phyloP scores from a whole-genome alignment of 2,888 invertebrate species.

The Catocala sponsa region DNA sequence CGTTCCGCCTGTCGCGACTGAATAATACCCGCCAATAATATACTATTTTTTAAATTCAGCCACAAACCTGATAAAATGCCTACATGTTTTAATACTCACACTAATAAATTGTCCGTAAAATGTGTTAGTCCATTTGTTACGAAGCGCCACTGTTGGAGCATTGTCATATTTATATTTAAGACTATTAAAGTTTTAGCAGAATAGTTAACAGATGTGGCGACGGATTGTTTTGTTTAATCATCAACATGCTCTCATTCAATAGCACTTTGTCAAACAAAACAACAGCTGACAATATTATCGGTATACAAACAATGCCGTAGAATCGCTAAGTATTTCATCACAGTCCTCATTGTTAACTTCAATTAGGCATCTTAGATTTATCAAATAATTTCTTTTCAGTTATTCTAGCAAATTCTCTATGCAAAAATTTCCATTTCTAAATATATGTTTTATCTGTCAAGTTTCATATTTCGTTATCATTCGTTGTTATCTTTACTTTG shows the following conservation, averaged over 20 bases:
- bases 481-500: constrained; percentile 58
- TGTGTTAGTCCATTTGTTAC: neutral
- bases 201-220: constrained; percentile 43
- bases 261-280: constrained; percentile 20
- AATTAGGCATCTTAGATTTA: neutral
- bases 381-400: neutral
- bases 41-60: constrained; percentile 53
- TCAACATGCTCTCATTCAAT: constrained; percentile 34
- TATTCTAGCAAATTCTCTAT: constrained; percentile 1
- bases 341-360: neutral
- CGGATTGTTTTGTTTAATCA: constrained; percentile 47
- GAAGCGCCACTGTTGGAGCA: constrained; percentile 4
- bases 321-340: neutral
- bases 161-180: constrained; percentile 11
- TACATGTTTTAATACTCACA: constrained; percentile 14
- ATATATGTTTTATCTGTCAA: constrained; percentile 47
- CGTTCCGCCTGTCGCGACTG: constrained; percentile 60
- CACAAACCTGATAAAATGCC: constrained; percentile 16
- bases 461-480: constrained; percentile 49
- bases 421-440: constrained; percentile 44
- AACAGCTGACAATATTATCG: constrained; percentile 22
- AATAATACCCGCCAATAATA: constrained; percentile 59
- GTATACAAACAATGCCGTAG: constrained; percentile 1
- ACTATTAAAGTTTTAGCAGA: constrained; percentile 13
- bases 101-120: neutral